Base-by-base conservation (phyloP, 2,113 vertebrate genomes). In the Rhegmatorhina hoffmannsi region DNA sequence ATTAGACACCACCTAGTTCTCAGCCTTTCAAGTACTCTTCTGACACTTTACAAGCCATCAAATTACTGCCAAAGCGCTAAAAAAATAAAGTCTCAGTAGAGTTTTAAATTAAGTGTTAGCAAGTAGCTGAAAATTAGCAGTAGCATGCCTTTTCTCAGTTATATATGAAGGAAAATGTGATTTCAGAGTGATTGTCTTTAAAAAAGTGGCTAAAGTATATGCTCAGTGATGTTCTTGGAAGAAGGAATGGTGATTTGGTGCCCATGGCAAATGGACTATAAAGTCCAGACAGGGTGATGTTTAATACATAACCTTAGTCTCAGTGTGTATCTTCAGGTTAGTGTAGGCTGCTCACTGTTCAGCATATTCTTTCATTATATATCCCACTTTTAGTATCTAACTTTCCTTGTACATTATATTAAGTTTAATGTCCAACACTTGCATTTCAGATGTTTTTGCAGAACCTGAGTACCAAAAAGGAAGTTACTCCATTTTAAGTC, bases 121-220 rank as follows among this genome's bases (percentile, higher is more conserved):
- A 91, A 89, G 36, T 29, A 81, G 34, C 15, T 92, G 76, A 91
- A 89, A 95, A 81, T 84, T 62, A 95, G 26, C 64, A 81, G 73
- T 33, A 74, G 21, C 25, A 33, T 44, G 46, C 7, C 23, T 92
- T 79, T 90, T 62, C 59, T 63, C 52, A 43, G 18, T 66, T 74
- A 67, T 9, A 53, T 31, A 63, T 31, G 43, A 89, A 87, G 34
- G 24, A 87, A 92, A 81, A 74, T 13, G 23, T 46, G 15, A 67
- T 81, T 63, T 88, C 75, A 38, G 36, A 58, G 53, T 10, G 7
- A 40, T 31, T 84, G 25, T 70, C 92, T 87, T 56, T 56, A 50
- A 66, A 87, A 60, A 9, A 4, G 49, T 25, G 21, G 21, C 21
- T 72, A 26, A 84, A 84, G 14, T 23, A 10, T 38, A 28, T 17